Evolutionary conservation across 2,113 vertebrate species (phyloP).

Genomic region (Mola mola): DNA sequence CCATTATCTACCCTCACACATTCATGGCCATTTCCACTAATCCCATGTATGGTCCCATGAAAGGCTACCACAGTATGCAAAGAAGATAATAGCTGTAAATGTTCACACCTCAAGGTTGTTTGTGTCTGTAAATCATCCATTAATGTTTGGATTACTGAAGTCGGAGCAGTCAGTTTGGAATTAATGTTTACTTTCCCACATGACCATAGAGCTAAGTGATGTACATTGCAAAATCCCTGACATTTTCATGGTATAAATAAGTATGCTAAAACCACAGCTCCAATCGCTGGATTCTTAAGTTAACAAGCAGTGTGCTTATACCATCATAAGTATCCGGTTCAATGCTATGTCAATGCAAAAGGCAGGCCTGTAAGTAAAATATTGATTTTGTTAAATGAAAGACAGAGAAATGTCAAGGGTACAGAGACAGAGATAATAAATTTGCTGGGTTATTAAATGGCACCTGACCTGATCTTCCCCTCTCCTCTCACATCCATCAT

Average conservation of each 20-base stretch:
- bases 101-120: constrained; percentile 34
- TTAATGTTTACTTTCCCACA: constrained; percentile 37
- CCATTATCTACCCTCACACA: constrained; percentile 37
- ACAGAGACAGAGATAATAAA: background rate
- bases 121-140: constrained; percentile 1
- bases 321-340: too few relatives aligned
- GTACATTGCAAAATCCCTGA: background rate
- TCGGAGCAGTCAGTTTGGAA: constrained; percentile 14
- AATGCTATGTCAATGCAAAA: background rate
- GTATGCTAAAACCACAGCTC: too few relatives aligned
- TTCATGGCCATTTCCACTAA: constrained; percentile 13
- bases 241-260: background rate
- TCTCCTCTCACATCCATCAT: background rate
- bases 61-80: constrained; percentile 6
- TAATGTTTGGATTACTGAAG: constrained; percentile 1
- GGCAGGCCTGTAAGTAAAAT: too few relatives aligned
- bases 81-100: constrained; percentile 18
- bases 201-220: background rate
- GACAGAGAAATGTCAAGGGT: too few relatives aligned
- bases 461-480: background rate
- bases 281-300: too few relatives aligned
- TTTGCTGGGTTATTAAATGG: background rate
- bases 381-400: too few relatives aligned
- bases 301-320: too few relatives aligned
- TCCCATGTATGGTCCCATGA: constrained; percentile 27